A percentile compares a stretch with the other conserved stretches of the same genome.
phyloP scores from a whole-genome alignment of 35 echinoderm and acorn worm species.

The Lytechinus pictus region DNA sequence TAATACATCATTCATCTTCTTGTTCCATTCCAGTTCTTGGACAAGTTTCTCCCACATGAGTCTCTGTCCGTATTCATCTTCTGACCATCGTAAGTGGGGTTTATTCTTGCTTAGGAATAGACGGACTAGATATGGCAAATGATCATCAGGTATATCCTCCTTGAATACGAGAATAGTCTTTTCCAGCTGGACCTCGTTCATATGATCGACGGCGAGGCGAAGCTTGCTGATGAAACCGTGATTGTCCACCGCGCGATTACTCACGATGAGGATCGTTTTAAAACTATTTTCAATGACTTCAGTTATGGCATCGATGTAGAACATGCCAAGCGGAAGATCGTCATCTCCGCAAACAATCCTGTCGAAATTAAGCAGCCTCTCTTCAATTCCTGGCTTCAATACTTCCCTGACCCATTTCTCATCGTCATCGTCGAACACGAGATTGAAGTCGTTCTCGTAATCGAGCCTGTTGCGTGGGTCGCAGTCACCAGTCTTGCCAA shows the following conservation, averaged over 20 bases:
- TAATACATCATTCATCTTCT: slow-evolving; percentile 26
- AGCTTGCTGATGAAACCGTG: slow-evolving; percentile 1
- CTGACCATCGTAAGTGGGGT: slow-evolving; percentile 13
- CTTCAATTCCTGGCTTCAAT: slow-evolving; percentile 33
- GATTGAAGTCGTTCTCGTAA: slow-evolving; percentile 33
- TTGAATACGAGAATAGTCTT: slow-evolving; percentile 10
- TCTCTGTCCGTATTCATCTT: slow-evolving; percentile 14
- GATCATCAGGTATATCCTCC: slow-evolving; percentile 30
- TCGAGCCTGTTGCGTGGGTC: neutral
- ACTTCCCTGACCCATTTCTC: slow-evolving; percentile 28
- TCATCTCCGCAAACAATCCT: slow-evolving; percentile 23
- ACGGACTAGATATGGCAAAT: slow-evolving; percentile 22
- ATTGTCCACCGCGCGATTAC: slow-evolving; percentile 8
- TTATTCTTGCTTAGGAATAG: slow-evolving; percentile 35
- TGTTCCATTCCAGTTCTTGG: neutral
- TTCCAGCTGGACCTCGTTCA: slow-evolving; percentile 22
- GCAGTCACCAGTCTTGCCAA: neutral
- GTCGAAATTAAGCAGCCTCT: neutral
- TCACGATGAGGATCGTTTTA: slow-evolving; percentile 30
- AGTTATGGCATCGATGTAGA: slow-evolving; percentile 25
- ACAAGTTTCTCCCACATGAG: slow-evolving; percentile 35
- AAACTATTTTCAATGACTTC: neutral
- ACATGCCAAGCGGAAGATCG: slow-evolving; percentile 36
- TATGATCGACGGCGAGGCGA: neutral
- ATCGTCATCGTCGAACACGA: neutral